phyloP scores from a whole-genome alignment of 2,888 invertebrate genomes.

The Dynastes grantii region DNA sequence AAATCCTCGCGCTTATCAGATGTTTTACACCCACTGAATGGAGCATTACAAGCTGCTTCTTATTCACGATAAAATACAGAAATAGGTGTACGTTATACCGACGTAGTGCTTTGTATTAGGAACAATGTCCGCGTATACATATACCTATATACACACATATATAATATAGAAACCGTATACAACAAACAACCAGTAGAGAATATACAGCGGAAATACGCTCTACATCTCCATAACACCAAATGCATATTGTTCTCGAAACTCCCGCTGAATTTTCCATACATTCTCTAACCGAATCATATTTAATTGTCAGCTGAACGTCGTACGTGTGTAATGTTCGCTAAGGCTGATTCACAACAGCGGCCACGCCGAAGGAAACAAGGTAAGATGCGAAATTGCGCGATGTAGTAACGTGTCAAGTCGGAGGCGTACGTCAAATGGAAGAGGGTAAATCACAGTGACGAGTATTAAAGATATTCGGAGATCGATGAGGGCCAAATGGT shows the following conservation, averaged over 20 bases:
- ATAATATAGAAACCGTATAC: too few relatives aligned
- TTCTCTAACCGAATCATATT: conserved; percentile 6
- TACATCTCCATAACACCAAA: not conserved
- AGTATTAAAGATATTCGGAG: conserved; percentile 52
- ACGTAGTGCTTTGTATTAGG: not conserved
- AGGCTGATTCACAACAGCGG: not conserved
- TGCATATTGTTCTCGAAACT: conserved; percentile 22
- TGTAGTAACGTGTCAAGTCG: conserved; percentile 15
- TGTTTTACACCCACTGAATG: conserved; percentile 11
- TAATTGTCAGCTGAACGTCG: conserved; percentile 25
- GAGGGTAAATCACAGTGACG: conserved; percentile 53
- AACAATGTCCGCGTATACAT: not conserved
- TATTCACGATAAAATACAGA: not conserved
- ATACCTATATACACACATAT: too few relatives aligned
- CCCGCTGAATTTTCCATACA: not conserved
- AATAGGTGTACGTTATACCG: not conserved
- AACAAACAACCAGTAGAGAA: conserved; percentile 10
- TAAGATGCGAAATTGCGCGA: conserved; percentile 5
- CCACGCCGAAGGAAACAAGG: not conserved
- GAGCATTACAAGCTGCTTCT: not conserved
- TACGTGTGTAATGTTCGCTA: not conserved
- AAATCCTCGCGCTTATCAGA: not conserved
- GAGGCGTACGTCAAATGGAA: conserved; percentile 41
- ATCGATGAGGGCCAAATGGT: conserved; percentile 56
- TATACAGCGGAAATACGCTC: not conserved